Evolutionary conservation across 2,797 vertebrate species (phyloP), one percentile per base, ranked within the genome.

Genomic region (Gorsachius magnificus): DNA sequence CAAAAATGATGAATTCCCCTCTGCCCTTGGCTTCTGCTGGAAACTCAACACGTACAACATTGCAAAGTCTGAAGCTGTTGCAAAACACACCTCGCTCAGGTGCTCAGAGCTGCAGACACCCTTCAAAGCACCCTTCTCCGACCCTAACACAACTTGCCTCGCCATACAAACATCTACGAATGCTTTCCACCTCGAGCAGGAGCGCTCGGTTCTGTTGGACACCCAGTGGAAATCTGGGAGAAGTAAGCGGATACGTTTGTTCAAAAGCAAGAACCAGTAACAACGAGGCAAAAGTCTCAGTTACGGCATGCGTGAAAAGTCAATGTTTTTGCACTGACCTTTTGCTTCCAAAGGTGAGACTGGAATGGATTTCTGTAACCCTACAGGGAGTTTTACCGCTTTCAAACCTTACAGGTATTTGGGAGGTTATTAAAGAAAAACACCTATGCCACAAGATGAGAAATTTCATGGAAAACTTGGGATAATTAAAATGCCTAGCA

Each of bases 341-440:
- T 91, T 96, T 54, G 43, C 82, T 89, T 96, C 95, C 95, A 98
- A 98, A 98, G 97, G 98, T 98, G 98, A 97, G 96, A 81, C 92
- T 94, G 84, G 91, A 96, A 95, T 96, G 89, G 95, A 50, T 96
- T 97, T 87, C 63, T 96, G 93, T 87, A 97, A 96, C 93, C 96
- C 94, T 78, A 51, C 89, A 72, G 89, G 91, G 95, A 97, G 90
- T 96, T 95, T 96, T 77, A 94, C 93, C 45, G 13, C 93, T 91
- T 91, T 79, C 93, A 84, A 97, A 97, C 56, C 96, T 97, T 97
- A 88, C 96, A 97, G 96, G 97, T 96, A 98, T 98, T 96, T 96
- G 95, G 65, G 97, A 97, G 97, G 97, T 97, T 98, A 97, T 98
- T 97, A 85, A 92, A 96, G 96, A 96, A 95, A 95, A 97, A 96